A percentile compares a stretch with the other conserved stretches of the same genome.
Conservation (phyloP, 2,888 invertebrate species). For the Sphaerophoria taeniata region DNA sequence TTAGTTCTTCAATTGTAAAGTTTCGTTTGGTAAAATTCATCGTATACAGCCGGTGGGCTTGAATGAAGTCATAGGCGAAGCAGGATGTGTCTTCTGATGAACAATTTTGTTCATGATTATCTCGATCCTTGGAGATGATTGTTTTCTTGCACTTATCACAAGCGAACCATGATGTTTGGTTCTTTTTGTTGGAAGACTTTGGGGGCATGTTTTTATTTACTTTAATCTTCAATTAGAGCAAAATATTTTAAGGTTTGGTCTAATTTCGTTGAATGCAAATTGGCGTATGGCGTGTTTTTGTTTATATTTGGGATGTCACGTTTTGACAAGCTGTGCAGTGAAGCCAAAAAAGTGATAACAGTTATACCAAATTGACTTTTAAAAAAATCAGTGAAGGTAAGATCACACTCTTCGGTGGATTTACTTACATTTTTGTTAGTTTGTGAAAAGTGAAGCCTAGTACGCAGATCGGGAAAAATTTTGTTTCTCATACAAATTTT, state of each 20-base stretch:
- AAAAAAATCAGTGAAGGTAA: no score
- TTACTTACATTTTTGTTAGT: no score
- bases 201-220: conserved; percentile 78
- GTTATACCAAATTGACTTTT: conserved; percentile 3
- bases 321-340: background rate
- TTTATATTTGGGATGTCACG: conserved; percentile 20
- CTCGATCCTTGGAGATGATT: conserved; percentile 79
- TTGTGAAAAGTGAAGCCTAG: no score
- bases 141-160: conserved; percentile 80
- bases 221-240: no score
- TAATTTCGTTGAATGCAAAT: no score
- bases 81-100: conserved; percentile 61
- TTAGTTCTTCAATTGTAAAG: conserved; percentile 82
- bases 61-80: conserved; percentile 77
- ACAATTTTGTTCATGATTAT: conserved; percentile 79
- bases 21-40: conserved; percentile 76
- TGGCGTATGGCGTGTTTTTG: conserved; percentile 3
- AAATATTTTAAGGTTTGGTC: no score
- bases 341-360: background rate
- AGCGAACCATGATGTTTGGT: conserved; percentile 78
- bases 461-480: no score
- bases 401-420: no score
- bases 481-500: no score
- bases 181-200: conserved; percentile 81
- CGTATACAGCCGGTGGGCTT: conserved; percentile 77